phyloP scores from a whole-genome alignment of 1,140 invertebrate species.

The Aphelinus atriplicis region DNA sequence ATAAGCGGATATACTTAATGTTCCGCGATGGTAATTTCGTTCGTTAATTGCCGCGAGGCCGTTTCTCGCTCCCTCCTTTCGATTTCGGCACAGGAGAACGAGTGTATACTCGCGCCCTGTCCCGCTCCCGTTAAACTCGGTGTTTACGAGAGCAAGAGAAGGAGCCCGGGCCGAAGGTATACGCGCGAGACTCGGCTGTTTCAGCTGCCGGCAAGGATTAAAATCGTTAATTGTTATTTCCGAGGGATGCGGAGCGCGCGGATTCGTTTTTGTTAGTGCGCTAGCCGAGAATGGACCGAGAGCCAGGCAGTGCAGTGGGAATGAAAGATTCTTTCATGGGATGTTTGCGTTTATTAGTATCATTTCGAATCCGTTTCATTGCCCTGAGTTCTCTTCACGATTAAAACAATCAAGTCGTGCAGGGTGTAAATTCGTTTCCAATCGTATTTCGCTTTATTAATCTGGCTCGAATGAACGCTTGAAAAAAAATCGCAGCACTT shows the following conservation, averaged over 20 bases:
- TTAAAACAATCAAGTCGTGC: too few relatives aligned
- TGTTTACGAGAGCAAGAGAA: slow-evolving; percentile 37
- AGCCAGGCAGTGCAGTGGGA: slow-evolving; percentile 4
- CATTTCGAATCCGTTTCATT: neutral
- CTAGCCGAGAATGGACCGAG: neutral
- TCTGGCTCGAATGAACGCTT: too few relatives aligned
- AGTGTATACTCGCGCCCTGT: slow-evolving; percentile 52
- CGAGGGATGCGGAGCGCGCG: slow-evolving; percentile 43
- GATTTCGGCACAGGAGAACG: slow-evolving; percentile 40
- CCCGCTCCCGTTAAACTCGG: slow-evolving; percentile 48
- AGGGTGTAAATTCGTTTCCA: neutral
- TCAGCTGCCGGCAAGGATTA: slow-evolving; percentile 50
- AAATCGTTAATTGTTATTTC: slow-evolving; percentile 60
- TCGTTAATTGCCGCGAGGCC: slow-evolving; percentile 53
- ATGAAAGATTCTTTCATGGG: slow-evolving; percentile 20
- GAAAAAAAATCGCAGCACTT: too few relatives aligned
- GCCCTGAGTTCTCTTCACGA: too few relatives aligned
- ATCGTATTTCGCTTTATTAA: too few relatives aligned
- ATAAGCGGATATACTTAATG: slow-evolving; percentile 39
- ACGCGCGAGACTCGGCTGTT: slow-evolving; percentile 36
- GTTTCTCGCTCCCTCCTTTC: slow-evolving; percentile 3
- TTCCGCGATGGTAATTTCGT: slow-evolving; percentile 51
- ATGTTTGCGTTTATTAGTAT: slow-evolving; percentile 9
- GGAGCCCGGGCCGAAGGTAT: neutral
- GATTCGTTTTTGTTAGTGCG: slow-evolving; percentile 28